These are phyloP conservation scores for Stichodactyla mertensii DNA, from an alignment of 64 coral and sea anemone genomes.

Conservation along the genomic window DNA sequence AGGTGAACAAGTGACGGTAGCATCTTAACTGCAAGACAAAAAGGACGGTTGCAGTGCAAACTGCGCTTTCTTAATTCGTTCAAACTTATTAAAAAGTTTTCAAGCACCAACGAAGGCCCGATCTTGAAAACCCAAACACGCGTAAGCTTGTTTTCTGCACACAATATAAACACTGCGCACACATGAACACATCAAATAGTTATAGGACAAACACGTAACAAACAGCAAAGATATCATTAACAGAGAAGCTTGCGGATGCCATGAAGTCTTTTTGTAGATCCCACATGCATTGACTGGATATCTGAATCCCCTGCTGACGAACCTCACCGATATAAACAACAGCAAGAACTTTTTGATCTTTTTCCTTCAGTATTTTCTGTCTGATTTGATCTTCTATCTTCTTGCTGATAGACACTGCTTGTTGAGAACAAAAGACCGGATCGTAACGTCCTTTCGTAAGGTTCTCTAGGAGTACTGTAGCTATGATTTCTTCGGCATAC, in stretches of 20 bases:
- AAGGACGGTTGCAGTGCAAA: too few relatives aligned
- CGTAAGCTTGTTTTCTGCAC: neutral
- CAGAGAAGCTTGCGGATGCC: constrained; percentile 18
- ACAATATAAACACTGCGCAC: neutral
- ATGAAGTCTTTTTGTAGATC: constrained; percentile 24
- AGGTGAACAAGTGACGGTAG: too few relatives aligned
- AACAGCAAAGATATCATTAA: constrained; percentile 19
- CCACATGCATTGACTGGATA: constrained; percentile 26
- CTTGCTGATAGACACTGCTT: constrained; percentile 1
- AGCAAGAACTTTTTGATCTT: constrained; percentile 12
- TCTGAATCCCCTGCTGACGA: constrained; percentile 14
- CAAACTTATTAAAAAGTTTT: too few relatives aligned
- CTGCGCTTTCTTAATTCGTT: too few relatives aligned
- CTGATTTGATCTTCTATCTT: constrained; percentile 13
- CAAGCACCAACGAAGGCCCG: too few relatives aligned
- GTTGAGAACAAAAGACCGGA: neutral
- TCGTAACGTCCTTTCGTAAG: neutral
- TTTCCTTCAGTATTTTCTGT: constrained; percentile 3
- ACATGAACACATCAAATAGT: neutral
- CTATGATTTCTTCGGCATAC: constrained; percentile 14
- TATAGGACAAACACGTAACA: constrained; percentile 17
- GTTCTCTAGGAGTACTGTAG: neutral
- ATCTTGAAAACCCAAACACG: neutral
- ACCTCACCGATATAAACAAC: constrained; percentile 15
- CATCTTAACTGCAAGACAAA: too few relatives aligned